Base-by-base conservation (phyloP, 2,113 vertebrate genomes). In the Penelope pileata region DNA sequence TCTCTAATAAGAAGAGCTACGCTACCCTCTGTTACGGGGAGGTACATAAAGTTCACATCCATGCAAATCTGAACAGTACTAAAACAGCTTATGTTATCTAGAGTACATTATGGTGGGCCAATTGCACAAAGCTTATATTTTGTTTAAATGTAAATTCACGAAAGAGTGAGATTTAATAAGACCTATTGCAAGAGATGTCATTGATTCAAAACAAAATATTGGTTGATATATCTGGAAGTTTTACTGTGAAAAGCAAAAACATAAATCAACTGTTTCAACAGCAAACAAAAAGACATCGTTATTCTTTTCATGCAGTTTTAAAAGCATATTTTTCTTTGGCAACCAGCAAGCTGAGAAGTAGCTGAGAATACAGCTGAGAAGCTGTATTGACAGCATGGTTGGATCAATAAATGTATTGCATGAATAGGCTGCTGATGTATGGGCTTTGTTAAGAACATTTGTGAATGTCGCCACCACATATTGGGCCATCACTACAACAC, bases 21-120 rank as follows among this genome's bases (percentile, higher is more conserved):
- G 34, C 23, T n/a, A 9, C 32, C 22, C 13, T 34, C 47, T 80
- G 17, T 62, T 56, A 68, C 3, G 4, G 15, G 14, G 7, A 88
- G 19, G 6, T 21, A 81, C 17, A 67, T 17, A 53, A 67, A 51
- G 13, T 68, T 72, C 32, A 68, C 11, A 64, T 7, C 21, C 24
- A 36, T 0, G 3, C 63, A 51, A 6, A 82, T 9, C 27, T 64
- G 26, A 85, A 64, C 8, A 83, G 36, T 50, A 66, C 10, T 23
- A 77, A 86, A 88, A 12, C 10, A 23, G 79, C 40, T 47, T 16
- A 60, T 4, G 12, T 4, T 50, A 13, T 29, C 50, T 42, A 74
- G 3, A 74, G 8, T 32, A 78, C 12, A 0, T 63, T 78, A 54
- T 0, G 70, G 6, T 29, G 16, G 4, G 32, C 53, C n/a, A 38